A percentile compares a stretch with the other conserved stretches of the same genome.
phyloP scores from a whole-genome alignment of 2,113 vertebrate species.

The Cryptotis parvus region DNA sequence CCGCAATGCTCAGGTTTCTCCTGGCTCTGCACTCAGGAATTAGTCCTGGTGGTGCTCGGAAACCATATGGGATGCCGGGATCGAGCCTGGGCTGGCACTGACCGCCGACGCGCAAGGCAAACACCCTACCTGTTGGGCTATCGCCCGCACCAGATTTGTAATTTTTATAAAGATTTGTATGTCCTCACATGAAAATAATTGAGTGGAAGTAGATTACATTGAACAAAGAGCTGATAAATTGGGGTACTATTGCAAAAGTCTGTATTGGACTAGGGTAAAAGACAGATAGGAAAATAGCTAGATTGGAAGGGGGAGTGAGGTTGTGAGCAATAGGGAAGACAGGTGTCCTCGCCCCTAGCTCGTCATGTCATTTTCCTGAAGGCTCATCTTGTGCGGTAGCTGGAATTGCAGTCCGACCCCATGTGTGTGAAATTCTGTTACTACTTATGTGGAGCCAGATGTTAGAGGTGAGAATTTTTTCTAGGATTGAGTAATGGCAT shows the following conservation, averaged over 20 bases:
- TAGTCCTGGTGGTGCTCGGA: too few relatives aligned
- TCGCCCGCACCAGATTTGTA: too few relatives aligned
- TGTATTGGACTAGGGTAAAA: not conserved
- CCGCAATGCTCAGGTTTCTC: too few relatives aligned
- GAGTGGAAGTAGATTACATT: not conserved
- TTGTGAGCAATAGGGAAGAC: not conserved
- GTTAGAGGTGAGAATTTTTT: not conserved
- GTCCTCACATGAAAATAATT: not conserved
- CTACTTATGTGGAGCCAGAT: not conserved
- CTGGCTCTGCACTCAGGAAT: too few relatives aligned
- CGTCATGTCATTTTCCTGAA: not conserved
- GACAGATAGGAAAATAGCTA: not conserved
- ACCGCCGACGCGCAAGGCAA: too few relatives aligned
- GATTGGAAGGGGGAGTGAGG: not conserved
- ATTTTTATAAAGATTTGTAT: not conserved
- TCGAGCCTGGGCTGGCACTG: too few relatives aligned
- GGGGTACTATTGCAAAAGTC: not conserved
- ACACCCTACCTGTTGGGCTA: too few relatives aligned
- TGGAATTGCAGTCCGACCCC: not conserved
- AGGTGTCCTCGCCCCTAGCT: not conserved
- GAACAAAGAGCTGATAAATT: not conserved
- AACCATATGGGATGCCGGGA: too few relatives aligned
- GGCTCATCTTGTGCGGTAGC: rapidly evolving
- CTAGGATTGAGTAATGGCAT: not conserved
- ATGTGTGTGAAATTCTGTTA: not conserved